Evolutionary conservation across 2,113 vertebrate species (phyloP).

Genomic region (Ameiurus melas): DNA sequence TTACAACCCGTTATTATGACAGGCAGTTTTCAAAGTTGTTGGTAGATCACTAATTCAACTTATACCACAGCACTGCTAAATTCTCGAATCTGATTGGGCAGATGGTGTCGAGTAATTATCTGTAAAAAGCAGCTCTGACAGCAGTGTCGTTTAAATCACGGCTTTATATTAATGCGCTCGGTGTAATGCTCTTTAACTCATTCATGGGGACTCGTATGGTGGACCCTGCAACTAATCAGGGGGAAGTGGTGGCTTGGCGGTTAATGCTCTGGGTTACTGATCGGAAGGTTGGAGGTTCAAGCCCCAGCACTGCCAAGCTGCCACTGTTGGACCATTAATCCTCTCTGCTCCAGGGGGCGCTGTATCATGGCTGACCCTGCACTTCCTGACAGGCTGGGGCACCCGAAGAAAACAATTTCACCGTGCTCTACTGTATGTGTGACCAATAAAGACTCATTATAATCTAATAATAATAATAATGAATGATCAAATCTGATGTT

Average conservation of each 20-base stretch:
- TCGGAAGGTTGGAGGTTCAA: no score
- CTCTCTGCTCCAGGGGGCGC: no score
- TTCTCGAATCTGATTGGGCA: neutral
- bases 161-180: neutral
- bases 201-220: neutral
- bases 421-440: no score
- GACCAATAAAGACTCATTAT: no score
- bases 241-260: no score
- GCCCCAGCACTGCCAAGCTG: no score
- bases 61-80: neutral
- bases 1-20: slow-evolving; percentile 61
- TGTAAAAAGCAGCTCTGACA: neutral
- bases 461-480: no score
- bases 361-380: no score
- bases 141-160: neutral
- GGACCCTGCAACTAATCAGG: neutral
- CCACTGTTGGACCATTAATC: no score
- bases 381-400: no score
- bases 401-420: no score
- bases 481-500: neutral
- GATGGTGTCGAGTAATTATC: neutral
- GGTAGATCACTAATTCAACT: slow-evolving; percentile 6
- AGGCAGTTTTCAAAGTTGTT: neutral
- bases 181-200: neutral
- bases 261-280: no score